Percentiles rank a stretch among this genome's conserved stretches.
These are phyloP conservation scores for Mizuhopecten yessoensis DNA, from an alignment of 1,140 invertebrate species.

Conservation along the genomic window DNA sequence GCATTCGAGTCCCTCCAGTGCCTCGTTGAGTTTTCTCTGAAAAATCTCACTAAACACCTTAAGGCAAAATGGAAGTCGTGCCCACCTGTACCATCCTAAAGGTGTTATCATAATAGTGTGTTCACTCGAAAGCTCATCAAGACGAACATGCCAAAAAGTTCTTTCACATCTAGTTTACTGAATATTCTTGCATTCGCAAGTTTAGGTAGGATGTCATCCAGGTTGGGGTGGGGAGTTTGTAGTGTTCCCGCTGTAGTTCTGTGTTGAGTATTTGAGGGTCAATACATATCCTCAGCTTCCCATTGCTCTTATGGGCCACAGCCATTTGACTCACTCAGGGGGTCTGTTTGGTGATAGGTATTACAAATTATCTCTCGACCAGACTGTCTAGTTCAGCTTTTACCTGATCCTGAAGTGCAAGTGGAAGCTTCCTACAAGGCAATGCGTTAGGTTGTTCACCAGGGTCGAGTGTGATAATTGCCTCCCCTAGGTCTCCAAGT, in stretches of 20 bases:
- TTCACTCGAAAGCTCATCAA: slow-evolving; percentile 68
- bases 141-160: slow-evolving; percentile 72
- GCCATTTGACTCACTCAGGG: slow-evolving; percentile 51
- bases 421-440: slow-evolving; percentile 27
- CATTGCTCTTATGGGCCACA: slow-evolving; percentile 50
- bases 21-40: slow-evolving; percentile 59
- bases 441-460: slow-evolving; percentile 23
- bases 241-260: slow-evolving; percentile 44
- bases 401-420: not conserved
- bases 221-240: not conserved
- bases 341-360: slow-evolving; percentile 48
- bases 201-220: slow-evolving; percentile 63
- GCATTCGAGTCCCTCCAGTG: slow-evolving; percentile 59
- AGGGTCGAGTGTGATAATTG: slow-evolving; percentile 32
- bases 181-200: slow-evolving; percentile 63
- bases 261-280: slow-evolving; percentile 47
- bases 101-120: slow-evolving; percentile 75
- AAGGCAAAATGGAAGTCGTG: slow-evolving; percentile 25
- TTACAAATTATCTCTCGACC: slow-evolving; percentile 47
- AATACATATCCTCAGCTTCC: slow-evolving; percentile 45
- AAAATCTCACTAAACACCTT: slow-evolving; percentile 70
- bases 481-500: slow-evolving; percentile 52
- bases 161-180: slow-evolving; percentile 65
- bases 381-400: slow-evolving; percentile 51
- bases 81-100: slow-evolving; percentile 68